These are phyloP conservation scores for Venusia cambrica DNA, from an alignment of 2,888 invertebrate genomes.

Conservation along the genomic window DNA sequence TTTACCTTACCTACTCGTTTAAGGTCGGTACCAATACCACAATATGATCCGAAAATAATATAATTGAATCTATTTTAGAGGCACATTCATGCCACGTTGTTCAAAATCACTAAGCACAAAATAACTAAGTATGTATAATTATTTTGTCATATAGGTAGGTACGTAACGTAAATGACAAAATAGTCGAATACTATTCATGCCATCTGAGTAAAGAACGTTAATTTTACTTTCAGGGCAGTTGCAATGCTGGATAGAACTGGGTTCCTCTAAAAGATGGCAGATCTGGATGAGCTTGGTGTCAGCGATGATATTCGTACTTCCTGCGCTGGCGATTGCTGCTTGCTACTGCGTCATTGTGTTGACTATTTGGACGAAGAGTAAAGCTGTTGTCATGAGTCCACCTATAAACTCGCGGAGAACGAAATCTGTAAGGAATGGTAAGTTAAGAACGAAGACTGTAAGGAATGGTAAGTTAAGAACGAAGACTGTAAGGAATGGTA, in stretches of 20 bases:
- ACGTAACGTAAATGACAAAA: too few species aligned
- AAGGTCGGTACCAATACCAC: too few species aligned
- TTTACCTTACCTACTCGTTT: too few species aligned
- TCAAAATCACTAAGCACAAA: too few species aligned
- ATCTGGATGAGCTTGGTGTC: constrained; percentile 93
- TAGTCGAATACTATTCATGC: too few species aligned
- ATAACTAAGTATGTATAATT: too few species aligned
- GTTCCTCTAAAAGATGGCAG: constrained; percentile 88
- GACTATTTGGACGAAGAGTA: constrained; percentile 95
- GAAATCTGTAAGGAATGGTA: constrained; percentile 65
- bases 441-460: constrained; percentile 38
- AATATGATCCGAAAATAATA: too few species aligned
- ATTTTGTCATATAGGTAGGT: too few species aligned
- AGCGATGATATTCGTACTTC: constrained; percentile 90
- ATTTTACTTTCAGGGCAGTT: constrained; percentile 73
- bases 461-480: constrained; percentile 52
- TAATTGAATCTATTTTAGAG: too few species aligned
- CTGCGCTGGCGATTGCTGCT: constrained; percentile 92
- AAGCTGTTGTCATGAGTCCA: constrained; percentile 82
- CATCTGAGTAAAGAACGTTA: too few species aligned
- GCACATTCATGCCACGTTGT: too few species aligned
- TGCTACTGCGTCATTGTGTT: constrained; percentile 95
- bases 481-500: constrained; percentile 59
- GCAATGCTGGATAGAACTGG: constrained; percentile 95
- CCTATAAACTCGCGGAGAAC: constrained; percentile 69